Base-by-base conservation (phyloP, 1,140 invertebrate species). In the Cecropterus lyciades region DNA sequence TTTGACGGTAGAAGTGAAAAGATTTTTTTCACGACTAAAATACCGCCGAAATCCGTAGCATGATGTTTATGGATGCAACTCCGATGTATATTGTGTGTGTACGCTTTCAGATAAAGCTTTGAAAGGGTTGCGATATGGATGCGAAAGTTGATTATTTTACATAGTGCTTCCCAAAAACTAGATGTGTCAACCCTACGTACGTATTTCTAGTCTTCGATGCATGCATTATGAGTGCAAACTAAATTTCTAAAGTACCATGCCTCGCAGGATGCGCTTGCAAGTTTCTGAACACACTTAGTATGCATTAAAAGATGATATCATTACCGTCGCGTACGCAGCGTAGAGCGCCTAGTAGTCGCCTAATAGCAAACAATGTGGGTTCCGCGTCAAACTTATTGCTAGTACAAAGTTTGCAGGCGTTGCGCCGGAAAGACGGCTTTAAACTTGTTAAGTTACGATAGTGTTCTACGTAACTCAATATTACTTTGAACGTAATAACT, bases 271-370 rank as follows among this genome's bases (percentile, higher is more conserved):
- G 74, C 48, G 40, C n/a, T 30, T 49, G 57, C 13, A 70, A 79
- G 67, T 77, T 76, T 53, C 65, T 40, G n/a, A 53, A 53, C 51
- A 72, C 56, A 71, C 67, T 67, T 67, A 45, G 42, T 65, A 67
- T 79, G 69, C 71, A 73, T 79, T 73, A 80, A 69, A 79, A 80
- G 72, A 77, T 73, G 63, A 77, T 80, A 73, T 72, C 70, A 72
- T 79, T 72, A 73, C 64, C 63, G 64, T 27, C 40, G 72, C 72
- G 62, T 69, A 73, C 52, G 59, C 48, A 57, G 49, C 52, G 27
- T 43, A 15, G 27, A 63, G 57, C 45, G 57, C 59, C 65, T 70
- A 62, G 45, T 55, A 64, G 67, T 67, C 65, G 70, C 76, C 70
- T 78, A 75, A 78, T 78, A 70, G 75, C 70, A 78, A 73, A 77